A percentile compares a stretch with the other conserved stretches of the same genome.
Conservation (phyloP, 30 jellyfish, hydroid and myxozoan species). For the Mastigias papua region DNA sequence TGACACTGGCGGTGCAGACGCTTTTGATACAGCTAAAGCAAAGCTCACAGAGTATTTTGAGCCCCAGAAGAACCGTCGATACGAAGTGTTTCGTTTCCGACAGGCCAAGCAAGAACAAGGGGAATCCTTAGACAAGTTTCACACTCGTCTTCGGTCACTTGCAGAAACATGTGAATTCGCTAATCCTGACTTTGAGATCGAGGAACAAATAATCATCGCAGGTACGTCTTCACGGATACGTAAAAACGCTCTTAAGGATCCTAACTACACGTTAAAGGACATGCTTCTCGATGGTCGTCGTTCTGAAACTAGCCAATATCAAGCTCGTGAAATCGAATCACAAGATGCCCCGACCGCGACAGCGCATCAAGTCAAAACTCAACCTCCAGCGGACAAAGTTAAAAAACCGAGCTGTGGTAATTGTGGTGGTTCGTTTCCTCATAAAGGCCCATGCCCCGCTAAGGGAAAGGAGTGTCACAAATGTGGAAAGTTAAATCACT, state of each 20-base stretch:
- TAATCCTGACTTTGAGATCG: slow-evolving; percentile 21
- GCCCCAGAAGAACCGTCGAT: slow-evolving; percentile 23
- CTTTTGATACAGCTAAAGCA: background rate
- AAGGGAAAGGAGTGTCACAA: slow-evolving; percentile 6
- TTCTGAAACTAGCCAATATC: slow-evolving; percentile 6
- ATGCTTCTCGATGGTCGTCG: slow-evolving; percentile 40
- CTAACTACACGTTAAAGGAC: slow-evolving; percentile 17
- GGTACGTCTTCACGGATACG: slow-evolving; percentile 32
- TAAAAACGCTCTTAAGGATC: slow-evolving; percentile 29
- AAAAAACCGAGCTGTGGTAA: background rate
- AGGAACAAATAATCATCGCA: slow-evolving; percentile 1
- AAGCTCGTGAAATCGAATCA: slow-evolving; percentile 14
- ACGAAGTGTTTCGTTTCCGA: slow-evolving; percentile 34
- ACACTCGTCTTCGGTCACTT: slow-evolving; percentile 8
- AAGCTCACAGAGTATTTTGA: slow-evolving; percentile 30
- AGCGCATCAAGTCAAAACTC: background rate
- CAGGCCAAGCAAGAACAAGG: slow-evolving; percentile 1
- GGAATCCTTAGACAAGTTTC: slow-evolving; percentile 20
- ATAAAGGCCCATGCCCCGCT: slow-evolving; percentile 40
- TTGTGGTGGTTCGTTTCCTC: slow-evolving; percentile 47
- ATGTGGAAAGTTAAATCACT: slow-evolving; percentile 6
- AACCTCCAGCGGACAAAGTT: background rate
- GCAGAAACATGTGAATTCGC: slow-evolving; percentile 30
- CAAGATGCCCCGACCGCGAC: background rate
- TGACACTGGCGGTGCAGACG: slow-evolving; percentile 21